Conservation (phyloP, 2,797 vertebrate species). For the Caiman crocodilus region DNA sequence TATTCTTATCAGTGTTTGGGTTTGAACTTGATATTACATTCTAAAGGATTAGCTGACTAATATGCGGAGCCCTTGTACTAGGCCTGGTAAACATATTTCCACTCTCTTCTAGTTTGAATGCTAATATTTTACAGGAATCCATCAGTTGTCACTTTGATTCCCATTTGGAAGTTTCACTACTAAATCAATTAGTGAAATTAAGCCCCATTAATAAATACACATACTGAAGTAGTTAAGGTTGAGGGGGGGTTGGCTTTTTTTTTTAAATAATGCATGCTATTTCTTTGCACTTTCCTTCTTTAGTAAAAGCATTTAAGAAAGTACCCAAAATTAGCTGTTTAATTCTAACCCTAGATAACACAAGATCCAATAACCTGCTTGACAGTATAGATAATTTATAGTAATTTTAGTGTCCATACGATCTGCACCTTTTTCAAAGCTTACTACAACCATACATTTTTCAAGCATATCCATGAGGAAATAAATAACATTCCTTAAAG, state of each 20-base stretch:
- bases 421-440: background rate
- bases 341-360: background rate
- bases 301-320: background rate
- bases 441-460: accelerated
- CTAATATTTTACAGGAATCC: background rate
- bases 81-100: background rate
- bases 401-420: background rate
- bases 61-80: conserved; percentile 24
- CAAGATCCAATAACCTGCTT: background rate
- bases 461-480: background rate
- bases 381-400: background rate
- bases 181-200: background rate
- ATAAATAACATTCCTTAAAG: background rate
- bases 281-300: background rate
- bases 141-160: background rate
- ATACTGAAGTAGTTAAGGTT: background rate
- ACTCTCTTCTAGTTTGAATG: background rate
- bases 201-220: background rate
- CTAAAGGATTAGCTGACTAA: conserved; percentile 12
- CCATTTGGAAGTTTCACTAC: background rate
- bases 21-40: background rate
- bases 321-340: background rate
- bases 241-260: background rate
- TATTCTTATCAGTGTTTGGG: background rate
- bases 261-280: background rate